Evolutionary conservation across 2,797 vertebrate species (phyloP), one percentile per base, ranked within the genome.

Genomic region (Champsocephalus gunnari): DNA sequence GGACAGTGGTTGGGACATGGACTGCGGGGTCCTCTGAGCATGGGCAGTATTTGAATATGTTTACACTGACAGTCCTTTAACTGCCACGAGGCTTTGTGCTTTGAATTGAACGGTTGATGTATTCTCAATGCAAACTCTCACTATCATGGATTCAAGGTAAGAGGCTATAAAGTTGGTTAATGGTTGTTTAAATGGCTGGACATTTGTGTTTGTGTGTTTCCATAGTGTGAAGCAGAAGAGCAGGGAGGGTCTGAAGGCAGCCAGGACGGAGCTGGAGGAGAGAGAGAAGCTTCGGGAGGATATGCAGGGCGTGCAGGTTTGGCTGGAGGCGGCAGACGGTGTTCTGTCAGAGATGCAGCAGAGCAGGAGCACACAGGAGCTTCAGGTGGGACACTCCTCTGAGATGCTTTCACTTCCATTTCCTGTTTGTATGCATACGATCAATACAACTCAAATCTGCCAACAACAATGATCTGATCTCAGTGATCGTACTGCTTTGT

Each of bases 231-330:
- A 89, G 77, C 92, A 95, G 88, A 95, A 89, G 71, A 94, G 91
- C 82, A 87, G 84, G 45, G 92, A 91, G 34, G 95, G 92, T 66
- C 92, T 96, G 82, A 88, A 92, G 66, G 81, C 78, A 0, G 71
- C 94, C 28, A 88, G 92, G 64, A 57, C 55, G 43, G 97, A 99
- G 92, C 88, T 97, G 81, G 93, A 95, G 83, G 95, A 96, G 34
- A 94, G 96, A 68, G 94, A 93, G 14, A 91, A 90, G 76, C 69
- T 96, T 19, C 89, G 57, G 14, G 94, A 95, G 83, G 95, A 98
- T 86, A 94, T 99, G 74, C 91, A 79, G 50, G 88, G 87, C 3
- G 81, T 96, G 57, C 90, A 73, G 80, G 89, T 87, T 41, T 94
- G 95, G 61, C 81, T 97, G 51, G 87, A 88, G 65, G 79, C 87